These are phyloP conservation scores for Garrulus glandarius DNA, from an alignment of 2,797 vertebrate genomes.

Conservation along the genomic window DNA sequence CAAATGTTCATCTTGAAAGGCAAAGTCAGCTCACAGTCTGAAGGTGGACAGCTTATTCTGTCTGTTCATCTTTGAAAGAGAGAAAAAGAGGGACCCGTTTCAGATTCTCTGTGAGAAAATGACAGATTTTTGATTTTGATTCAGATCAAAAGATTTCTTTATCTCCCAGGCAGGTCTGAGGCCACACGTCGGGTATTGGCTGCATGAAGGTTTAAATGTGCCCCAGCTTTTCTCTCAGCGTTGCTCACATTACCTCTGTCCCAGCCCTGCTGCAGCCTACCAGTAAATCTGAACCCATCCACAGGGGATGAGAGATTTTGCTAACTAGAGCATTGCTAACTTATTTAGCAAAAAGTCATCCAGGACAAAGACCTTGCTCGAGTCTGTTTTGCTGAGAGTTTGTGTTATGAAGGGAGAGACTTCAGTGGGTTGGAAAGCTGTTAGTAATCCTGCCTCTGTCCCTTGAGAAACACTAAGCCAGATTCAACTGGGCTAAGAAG, in stretches of 20 bases:
- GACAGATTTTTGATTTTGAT: background rate
- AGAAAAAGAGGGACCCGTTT: background rate
- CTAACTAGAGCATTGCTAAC: constrained; percentile 48
- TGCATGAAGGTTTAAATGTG: background rate
- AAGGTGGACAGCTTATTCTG: background rate
- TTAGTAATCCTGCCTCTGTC: constrained; percentile 3
- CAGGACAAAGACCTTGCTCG: constrained; percentile 27
- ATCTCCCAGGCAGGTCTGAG: background rate
- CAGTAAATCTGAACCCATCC: background rate
- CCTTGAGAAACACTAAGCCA: constrained; percentile 39
- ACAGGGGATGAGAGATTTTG: background rate
- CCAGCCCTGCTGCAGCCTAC: background rate
- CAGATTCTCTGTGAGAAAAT: background rate
- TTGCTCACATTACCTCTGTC: background rate
- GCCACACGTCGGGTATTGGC: background rate
- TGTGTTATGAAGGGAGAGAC: background rate
- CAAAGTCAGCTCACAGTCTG: background rate
- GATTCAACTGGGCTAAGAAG: constrained; percentile 17
- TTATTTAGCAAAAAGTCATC: constrained; percentile 53
- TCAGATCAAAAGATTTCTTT: background rate
- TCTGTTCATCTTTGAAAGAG: background rate
- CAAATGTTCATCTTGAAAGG: background rate
- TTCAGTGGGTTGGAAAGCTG: constrained; percentile 12
- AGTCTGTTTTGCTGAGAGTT: constrained; percentile 6
- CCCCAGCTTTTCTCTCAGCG: background rate